Base-by-base conservation (phyloP, 1,140 invertebrate species). In the Drosophila littoralis region DNA sequence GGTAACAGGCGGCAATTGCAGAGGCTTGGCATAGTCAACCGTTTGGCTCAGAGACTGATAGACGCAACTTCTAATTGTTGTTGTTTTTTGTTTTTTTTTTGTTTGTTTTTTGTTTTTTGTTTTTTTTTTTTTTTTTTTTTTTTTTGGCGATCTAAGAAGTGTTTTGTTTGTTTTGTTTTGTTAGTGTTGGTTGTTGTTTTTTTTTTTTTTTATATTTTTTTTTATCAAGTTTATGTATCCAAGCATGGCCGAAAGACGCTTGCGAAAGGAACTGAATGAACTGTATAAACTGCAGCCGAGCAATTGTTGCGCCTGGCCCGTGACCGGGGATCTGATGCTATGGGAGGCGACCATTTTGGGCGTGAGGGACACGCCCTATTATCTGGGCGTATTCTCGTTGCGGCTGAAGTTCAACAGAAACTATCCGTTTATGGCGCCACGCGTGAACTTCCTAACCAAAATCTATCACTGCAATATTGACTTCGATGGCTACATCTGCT, bases 391-490 rank as follows among this genome's bases (percentile, higher is more conserved):
- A 3, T 70, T 63, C 13, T 6, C 7, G 13, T 15, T 70, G 40
- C 10, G 35, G 0, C 9, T 70, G 0, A 32, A 61, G n/a, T 70
- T 70, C 10, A 40, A 9, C 6, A 5, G 7, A 0, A 40, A 45
- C 7, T 64, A 70, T 64, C 68, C 68, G 22, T 64, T 64, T 22
- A 12, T 28, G 4, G 38, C 59, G 15, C 59, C 68, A 2, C 48
- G 59, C 12, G 59, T 70, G 0, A 54, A 45, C 9, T 70, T 70
- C 36, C 3, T 32, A 1, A 63, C 59, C 1, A 54, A 48, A 32
- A 70, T 70, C 38, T 70, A 70, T 55, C 68, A 70, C 32, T 70
- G 48, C 33, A 64, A 70, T 12, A 38, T 70, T 17, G 59, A 64
- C 33, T 46, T 8, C 12, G 50, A 55, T 13, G 68, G 68, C 22